These are phyloP conservation scores for Austrolebias charrua DNA, from an alignment of 2,797 vertebrate species.

Conservation along the genomic window DNA sequence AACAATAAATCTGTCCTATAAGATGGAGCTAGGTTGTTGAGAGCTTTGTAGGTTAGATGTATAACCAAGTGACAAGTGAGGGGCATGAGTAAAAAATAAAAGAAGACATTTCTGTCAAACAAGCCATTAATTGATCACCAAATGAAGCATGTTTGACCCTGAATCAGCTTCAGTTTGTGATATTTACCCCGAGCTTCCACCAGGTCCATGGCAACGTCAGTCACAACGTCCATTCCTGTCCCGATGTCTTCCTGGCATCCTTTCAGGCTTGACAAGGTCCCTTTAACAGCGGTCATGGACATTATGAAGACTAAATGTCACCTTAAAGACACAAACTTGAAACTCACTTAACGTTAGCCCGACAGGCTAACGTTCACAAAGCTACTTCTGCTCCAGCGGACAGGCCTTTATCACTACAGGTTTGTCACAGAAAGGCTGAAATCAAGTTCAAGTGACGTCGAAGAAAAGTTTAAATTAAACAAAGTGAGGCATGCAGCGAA, in stretches of 20 bases:
- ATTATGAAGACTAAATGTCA: slow-evolving; percentile 8
- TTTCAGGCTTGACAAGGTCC: slow-evolving; percentile 84
- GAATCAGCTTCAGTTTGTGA: too few relatives aligned
- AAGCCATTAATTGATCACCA: too few relatives aligned
- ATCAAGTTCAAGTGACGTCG: not conserved
- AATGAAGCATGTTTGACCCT: not conserved
- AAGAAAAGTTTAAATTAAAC: not conserved
- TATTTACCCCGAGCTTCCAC: slow-evolving; percentile 83
- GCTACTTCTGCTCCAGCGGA: not conserved
- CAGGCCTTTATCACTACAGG: not conserved
- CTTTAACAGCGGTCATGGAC: slow-evolving; percentile 79
- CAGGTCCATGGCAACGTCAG: slow-evolving; percentile 88
- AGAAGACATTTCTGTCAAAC: not conserved
- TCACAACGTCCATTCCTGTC: slow-evolving; percentile 89
- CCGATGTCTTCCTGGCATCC: slow-evolving; percentile 84
- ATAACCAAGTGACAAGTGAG: too few relatives aligned
- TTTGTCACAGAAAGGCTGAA: fast-evolving
- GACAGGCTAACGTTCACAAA: not conserved
- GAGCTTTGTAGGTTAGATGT: too few relatives aligned
- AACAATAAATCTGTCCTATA: too few relatives aligned
- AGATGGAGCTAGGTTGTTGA: too few relatives aligned
- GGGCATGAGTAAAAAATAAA: too few relatives aligned
- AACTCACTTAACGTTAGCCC: slow-evolving; percentile 9
- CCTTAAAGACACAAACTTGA: too few relatives aligned
- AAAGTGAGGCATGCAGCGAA: fast-evolving